Evolutionary conservation across 2,888 invertebrate species (phyloP), one percentile per base, ranked within the genome.

Genomic region (Gonocerus acuteangulatus): DNA sequence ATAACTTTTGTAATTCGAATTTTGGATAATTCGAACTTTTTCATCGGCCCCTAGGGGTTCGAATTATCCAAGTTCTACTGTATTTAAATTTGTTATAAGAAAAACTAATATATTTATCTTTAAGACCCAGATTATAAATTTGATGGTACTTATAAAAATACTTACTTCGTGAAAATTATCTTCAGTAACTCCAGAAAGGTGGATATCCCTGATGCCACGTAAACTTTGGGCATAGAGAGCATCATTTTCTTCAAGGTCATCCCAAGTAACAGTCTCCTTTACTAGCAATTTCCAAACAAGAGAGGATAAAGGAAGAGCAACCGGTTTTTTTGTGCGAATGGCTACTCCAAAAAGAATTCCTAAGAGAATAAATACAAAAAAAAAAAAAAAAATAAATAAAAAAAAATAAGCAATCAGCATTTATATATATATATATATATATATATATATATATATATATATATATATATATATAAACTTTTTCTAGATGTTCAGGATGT

Each of bases 281-380:
- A 80, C 80, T 39, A 83, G 72, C 56, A 81, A 73, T 70, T 83
- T 83, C 83, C 83, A 83, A 44, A 83, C 77, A 34, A 80, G 71
- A 1, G 82, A 80, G 0, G 83, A 82, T 47, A 84, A 72, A 27
- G 82, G 81, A 27, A 83, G 74, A 19, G 83, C 81, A 21, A 84
- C 72, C 0, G 84, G 83, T 71, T 83, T 83, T 70, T 80, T 81
- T n/a, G 83, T 83, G 54, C 84, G 74, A 34, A 83, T 77, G 1
- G 83, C 82, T 36, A 83, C 82, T 1, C 82, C 83, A 72, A 83
- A 80, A 57, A 83, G 71, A 58, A 83, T 80, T 13, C 80, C 80
- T 78, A 67, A 23, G 61, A 62, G 2, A 49, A 62, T n/a, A 13
- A 32, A 59, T 21, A 23, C 1, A 11, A 18, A 36, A 56, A 13